Evolutionary conservation across 2,888 invertebrate species (phyloP), one percentile per base, ranked within the genome.

Genomic region (Latheticus oryzae): DNA sequence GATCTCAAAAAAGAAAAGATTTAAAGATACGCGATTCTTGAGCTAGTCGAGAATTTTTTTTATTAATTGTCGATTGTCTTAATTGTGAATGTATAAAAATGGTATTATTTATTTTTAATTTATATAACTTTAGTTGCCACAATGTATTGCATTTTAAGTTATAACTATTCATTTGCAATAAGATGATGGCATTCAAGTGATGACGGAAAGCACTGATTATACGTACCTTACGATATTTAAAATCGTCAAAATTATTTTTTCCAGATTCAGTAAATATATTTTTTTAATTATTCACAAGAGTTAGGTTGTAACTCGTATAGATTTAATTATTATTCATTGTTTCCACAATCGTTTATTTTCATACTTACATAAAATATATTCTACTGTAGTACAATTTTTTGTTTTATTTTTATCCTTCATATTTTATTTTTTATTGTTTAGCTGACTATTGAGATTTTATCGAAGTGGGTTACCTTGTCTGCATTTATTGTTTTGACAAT

Each of bases 91-190:
- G 26, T 28, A 28, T 38, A 16, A 52, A 9, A 54, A 58, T 35
- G 54, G 54, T 58, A 58, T 54, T 59, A 59, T 59, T 59, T 59
- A 59, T 59, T 58, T 43, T 52, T 52, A 53, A 42, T 47, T 54
- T 59, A 58, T 48, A 47, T 52, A 28, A 42, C 28, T 9, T 43
- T 40, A 33, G 42, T 50, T 57, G 56, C 56, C 56, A 50, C 32
- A 40, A 48, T 50, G 45, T 54, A 54, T 45, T 55, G 48, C 55
- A 23, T 55, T 48, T 54, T 21, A 47, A 17, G 30, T 21, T 8
- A 13, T 23, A 38, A 38, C 16, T 19, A 24, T 38, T 15, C 24
- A 24, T 48, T 42, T 52, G 52, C 47, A 42, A 42, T 45, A 13
- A 45, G 45, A 45, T 32, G 16, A 45, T 17, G 30, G 30, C 17